These are phyloP conservation scores for cattle (Bos taurus) DNA, from an alignment of 2,113 vertebrate species.

Conservation along the genomic window ARS-UCD2.0 NC_037351.1:26979001-26979500, in stretches of 20 bases:
- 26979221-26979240: not conserved
- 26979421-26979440: not conserved
- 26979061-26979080: not conserved
- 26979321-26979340: not conserved
- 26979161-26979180: not conserved
- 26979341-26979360: not conserved
- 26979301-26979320: not conserved
- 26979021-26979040: not conserved
- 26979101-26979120: not conserved
- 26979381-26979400: not conserved
- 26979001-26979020: not conserved
- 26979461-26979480: not conserved
- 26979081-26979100: not conserved
- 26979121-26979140: not conserved
- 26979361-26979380: not conserved
- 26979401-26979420: not conserved
- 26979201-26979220: not conserved
- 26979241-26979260: not conserved
- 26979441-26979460: not conserved
- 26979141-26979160: not conserved
- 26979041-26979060: not conserved
- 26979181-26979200: not conserved
- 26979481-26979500: not conserved
- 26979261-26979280: not conserved
- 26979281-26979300: not conserved